These are phyloP conservation scores for Octopus sinensis DNA, from an alignment of 1,140 invertebrate genomes.

Conservation along the genomic window DNA sequence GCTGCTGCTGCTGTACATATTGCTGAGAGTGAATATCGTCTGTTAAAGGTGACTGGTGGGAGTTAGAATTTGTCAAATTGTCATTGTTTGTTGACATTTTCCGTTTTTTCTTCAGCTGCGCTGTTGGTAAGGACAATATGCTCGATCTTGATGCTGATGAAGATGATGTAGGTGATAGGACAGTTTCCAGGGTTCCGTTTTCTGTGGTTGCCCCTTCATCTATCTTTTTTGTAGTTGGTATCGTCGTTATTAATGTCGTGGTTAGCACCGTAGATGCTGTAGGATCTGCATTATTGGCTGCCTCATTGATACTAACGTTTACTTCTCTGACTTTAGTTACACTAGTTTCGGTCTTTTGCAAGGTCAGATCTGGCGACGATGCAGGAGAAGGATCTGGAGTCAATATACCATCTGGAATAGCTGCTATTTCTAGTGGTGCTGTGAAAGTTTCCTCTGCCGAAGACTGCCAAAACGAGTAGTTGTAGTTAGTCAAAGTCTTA, in stretches of 20 bases:
- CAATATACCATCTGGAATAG: constrained; percentile 44
- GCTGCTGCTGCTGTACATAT: neutral
- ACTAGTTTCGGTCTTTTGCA: neutral
- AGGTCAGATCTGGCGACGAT: constrained; percentile 35
- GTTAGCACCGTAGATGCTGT: no score
- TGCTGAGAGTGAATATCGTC: neutral
- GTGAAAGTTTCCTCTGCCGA: neutral
- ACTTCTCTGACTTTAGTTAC: neutral
- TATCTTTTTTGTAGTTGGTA: constrained; percentile 24
- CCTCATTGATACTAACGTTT: neutral
- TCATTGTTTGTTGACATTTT: no score
- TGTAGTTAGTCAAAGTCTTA: constrained; percentile 16
- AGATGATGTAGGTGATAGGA: constrained; percentile 23
- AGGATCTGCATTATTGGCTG: no score
- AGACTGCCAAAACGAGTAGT: constrained; percentile 9
- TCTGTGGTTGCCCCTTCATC: constrained; percentile 13
- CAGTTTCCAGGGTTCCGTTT: constrained; percentile 26
- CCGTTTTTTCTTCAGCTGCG: constrained; percentile 16
- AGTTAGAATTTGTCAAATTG: no score
- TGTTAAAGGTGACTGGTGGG: no score
- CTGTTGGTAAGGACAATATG: constrained; percentile 31
- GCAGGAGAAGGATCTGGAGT: constrained; percentile 50
- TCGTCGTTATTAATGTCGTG: no score
- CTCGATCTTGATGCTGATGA: constrained; percentile 23
- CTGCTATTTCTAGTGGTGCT: neutral